Conservation (phyloP, 2,797 vertebrate species). For the Malurus splendens region DNA sequence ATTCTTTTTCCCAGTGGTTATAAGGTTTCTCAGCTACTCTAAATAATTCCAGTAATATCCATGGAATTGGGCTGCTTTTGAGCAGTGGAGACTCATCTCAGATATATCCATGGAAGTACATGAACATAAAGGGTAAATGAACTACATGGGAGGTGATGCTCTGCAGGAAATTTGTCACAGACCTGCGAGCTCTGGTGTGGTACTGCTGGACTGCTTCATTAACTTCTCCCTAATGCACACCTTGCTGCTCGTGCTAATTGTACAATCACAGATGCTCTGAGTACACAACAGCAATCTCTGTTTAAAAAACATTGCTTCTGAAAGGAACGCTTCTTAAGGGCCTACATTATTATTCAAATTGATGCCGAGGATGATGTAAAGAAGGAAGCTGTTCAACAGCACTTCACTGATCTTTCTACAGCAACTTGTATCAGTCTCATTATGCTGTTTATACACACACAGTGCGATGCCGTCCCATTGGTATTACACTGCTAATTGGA, state of each 20-base stretch:
- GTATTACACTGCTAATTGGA: constrained; percentile 26
- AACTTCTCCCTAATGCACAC: background rate
- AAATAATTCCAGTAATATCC: background rate
- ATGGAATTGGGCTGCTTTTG: background rate
- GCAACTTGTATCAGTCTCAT: constrained; percentile 28
- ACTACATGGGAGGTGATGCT: background rate
- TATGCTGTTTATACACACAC: constrained; percentile 38
- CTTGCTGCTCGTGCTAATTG: background rate
- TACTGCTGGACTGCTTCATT: background rate
- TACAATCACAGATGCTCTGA: background rate
- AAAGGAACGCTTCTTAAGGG: constrained; percentile 27
- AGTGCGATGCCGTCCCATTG: background rate
- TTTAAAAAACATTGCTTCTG: constrained; percentile 26
- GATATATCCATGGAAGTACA: background rate
- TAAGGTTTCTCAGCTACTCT: background rate
- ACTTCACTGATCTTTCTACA: constrained; percentile 48
- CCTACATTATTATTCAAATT: constrained; percentile 57
- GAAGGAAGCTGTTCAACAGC: constrained; percentile 55
- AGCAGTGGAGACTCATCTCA: background rate
- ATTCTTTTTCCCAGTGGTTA: accelerated
- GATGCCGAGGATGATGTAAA: constrained; percentile 53
- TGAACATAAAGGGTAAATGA: background rate
- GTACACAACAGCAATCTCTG: background rate
- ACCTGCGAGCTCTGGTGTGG: accelerated
- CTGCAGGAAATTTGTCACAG: background rate